Evolutionary conservation across 2,797 vertebrate genomes (phyloP), one percentile per base, ranked within the genome.

Genomic region (Eulemur mongoz): DNA sequence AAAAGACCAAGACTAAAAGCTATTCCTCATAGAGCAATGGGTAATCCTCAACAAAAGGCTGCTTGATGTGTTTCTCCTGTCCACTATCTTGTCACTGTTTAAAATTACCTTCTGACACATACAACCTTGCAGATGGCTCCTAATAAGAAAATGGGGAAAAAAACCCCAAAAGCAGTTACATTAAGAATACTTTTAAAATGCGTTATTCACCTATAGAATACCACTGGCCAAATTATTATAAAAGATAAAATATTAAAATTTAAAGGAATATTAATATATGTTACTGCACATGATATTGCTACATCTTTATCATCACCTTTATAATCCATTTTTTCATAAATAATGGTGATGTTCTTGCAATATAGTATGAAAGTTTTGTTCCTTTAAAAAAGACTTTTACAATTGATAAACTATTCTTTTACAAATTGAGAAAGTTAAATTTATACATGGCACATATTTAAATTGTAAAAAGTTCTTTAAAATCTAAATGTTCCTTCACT

Each of bases 391-490:
- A 61, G 50, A 45, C 63, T 65, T 43, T 87, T 70, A 61, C 0
- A 81, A 1, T 35, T 54, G 12, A 69, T 38, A 89, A 35, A 45
- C 2, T 50, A 10, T 54, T 43, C 15, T 81, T 63, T 76, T 72
- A 69, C 40, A 70, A 95, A 84, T 5, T 52, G 22, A 89, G 38
- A 48, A 86, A 83, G n/a, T 73, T 40, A 69, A 52, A 63, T 48
- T 20, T 94, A 61, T 25, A 72, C 72, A 32, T 38, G 52, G 38
- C 17, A 81, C 2, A 59, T 57, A 89, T 61, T 75, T 79, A 75
- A 94, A 72, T 76, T 69, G 10, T 57, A 61, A 89, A 85, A 92
- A 83, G 35, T 15, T 67, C 22, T 96, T 75, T 35, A 94, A 69
- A 85, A 54, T 38, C 7, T 70, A 91, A 89, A 88, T 35, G n/a